Conservation (phyloP, 2,113 vertebrate species). For the Tupaia chinensis region DNA sequence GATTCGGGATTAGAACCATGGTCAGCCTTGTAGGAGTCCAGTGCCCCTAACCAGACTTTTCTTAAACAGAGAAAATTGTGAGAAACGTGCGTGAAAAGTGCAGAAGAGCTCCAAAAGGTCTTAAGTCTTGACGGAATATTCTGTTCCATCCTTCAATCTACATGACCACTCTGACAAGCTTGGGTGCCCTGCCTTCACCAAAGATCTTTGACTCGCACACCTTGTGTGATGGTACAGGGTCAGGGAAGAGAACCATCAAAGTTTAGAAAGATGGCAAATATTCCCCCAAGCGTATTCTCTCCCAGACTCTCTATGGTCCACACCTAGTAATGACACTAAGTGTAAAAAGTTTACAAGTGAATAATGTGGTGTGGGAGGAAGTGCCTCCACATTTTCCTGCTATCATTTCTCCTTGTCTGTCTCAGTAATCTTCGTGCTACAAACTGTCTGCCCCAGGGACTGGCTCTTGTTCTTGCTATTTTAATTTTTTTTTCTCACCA, state of each 20-base stretch:
- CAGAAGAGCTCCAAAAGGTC: not conserved
- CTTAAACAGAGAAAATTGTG: not conserved
- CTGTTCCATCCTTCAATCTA: not conserved
- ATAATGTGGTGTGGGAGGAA: not conserved
- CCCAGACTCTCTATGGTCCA: not conserved
- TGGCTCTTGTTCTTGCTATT: slow-evolving; percentile 46
- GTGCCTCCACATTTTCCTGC: not conserved
- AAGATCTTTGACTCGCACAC: not conserved
- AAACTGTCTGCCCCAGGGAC: not conserved
- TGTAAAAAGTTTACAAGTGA: not conserved
- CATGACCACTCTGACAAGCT: not conserved
- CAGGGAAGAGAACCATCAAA: not conserved
- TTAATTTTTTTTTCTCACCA: slow-evolving; percentile 64
- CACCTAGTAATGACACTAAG: not conserved
- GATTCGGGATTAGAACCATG: too few species aligned
- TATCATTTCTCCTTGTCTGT: slow-evolving; percentile 38
- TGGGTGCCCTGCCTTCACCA: not conserved
- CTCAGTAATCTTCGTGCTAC: not conserved
- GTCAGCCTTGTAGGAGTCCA: too few species aligned
- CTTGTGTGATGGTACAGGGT: not conserved
- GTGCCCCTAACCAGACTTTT: not conserved
- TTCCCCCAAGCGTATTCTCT: not conserved
- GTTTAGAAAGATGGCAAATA: not conserved
- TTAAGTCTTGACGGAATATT: not conserved
- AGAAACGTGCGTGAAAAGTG: not conserved